phyloP scores from a whole-genome alignment of 2,888 invertebrate species.

The Darwinula stevensoni region DNA sequence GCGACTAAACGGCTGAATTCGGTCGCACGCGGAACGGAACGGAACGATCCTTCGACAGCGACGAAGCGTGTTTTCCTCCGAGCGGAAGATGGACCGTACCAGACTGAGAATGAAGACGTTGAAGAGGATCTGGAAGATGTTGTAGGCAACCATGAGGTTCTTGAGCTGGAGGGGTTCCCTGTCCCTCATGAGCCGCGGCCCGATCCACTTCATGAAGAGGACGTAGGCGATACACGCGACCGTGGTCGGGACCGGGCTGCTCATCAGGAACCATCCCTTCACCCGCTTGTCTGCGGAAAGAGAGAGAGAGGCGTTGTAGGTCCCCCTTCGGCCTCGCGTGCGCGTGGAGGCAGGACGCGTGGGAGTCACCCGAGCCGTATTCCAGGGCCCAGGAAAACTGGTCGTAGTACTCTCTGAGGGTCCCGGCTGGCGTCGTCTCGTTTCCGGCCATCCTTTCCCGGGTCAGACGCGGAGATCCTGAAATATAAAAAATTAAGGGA shows the following conservation, averaged over 20 bases:
- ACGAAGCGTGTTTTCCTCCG: too few species aligned
- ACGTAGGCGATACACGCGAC: slow-evolving; percentile 53
- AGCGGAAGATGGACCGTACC: slow-evolving; percentile 33
- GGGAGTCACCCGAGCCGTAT: too few species aligned
- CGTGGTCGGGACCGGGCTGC: slow-evolving; percentile 56
- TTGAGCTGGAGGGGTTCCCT: slow-evolving; percentile 58
- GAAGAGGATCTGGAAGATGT: slow-evolving; percentile 61
- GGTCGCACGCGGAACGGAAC: not conserved
- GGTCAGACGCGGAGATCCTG: too few species aligned
- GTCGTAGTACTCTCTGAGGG: too few species aligned
- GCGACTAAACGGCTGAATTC: not conserved
- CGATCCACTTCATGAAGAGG: slow-evolving; percentile 45
- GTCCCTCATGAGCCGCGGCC: slow-evolving; percentile 63
- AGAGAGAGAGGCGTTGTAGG: too few species aligned
- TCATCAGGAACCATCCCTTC: slow-evolving; percentile 63
- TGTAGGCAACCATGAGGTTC: slow-evolving; percentile 48
- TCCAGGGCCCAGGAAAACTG: too few species aligned
- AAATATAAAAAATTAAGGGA: too few species aligned
- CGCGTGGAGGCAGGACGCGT: too few species aligned
- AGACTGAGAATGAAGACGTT: slow-evolving; percentile 75
- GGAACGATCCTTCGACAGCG: too few species aligned
- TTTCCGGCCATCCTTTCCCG: too few species aligned
- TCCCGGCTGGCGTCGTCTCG: too few species aligned
- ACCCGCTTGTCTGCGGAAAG: slow-evolving; percentile 25
- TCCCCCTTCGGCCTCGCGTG: too few species aligned